Percentiles rank a stretch among this genome's conserved stretches.
These are phyloP conservation scores for Hedya salicella DNA, from an alignment of 2,888 invertebrate species.

Conservation along the genomic window DNA sequence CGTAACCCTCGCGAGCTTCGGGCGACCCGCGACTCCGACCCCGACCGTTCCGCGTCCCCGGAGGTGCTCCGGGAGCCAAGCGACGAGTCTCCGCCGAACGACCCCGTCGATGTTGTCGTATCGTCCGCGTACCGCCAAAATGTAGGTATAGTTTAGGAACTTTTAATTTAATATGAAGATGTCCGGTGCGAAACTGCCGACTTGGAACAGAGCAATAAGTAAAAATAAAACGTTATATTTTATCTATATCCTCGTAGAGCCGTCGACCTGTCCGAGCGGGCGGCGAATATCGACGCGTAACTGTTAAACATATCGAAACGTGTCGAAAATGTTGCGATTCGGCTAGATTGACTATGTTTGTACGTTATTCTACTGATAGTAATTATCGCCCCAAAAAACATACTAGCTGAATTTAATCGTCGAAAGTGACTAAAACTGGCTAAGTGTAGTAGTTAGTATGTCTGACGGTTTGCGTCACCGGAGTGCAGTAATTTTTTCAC, in stretches of 20 bases:
- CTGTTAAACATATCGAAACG: conserved; percentile 26
- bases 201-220: conserved; percentile 28
- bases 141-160: conserved; percentile 22
- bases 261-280: neutral
- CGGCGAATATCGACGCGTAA: conserved; percentile 13
- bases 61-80: conserved; percentile 5
- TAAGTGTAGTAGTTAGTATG: neutral
- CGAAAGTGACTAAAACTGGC: neutral
- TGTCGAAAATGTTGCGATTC: conserved; percentile 1
- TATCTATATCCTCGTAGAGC: conserved; percentile 2
- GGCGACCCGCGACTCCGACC: neutral
- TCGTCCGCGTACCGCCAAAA: conserved; percentile 27
- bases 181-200: conserved; percentile 18
- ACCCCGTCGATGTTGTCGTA: conserved; percentile 2
- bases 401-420: neutral
- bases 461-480: neutral
- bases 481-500: neutral
- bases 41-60: neutral
- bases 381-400: neutral
- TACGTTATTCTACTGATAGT: conserved; percentile 5
- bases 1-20: neutral
- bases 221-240: conserved; percentile 13
- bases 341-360: neutral
- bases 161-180: conserved; percentile 21
- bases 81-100: neutral